phyloP scores from a whole-genome alignment of 2,113 vertebrate genomes.

The Passer montanus region DNA sequence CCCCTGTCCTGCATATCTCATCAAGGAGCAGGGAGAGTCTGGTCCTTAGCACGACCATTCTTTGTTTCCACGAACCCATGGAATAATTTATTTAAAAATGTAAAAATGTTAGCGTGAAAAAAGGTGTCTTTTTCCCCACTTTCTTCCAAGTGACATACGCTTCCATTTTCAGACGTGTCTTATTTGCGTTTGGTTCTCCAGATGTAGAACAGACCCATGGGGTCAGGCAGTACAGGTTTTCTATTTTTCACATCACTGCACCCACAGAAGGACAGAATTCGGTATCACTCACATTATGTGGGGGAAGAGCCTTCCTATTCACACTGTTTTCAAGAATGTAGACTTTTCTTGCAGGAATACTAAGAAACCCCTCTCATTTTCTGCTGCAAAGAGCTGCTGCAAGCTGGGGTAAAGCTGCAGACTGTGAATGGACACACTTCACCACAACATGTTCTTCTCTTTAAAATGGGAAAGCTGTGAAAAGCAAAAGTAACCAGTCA shows the following conservation, averaged over 20 bases:
- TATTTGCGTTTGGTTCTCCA: background rate
- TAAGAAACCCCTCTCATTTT: background rate
- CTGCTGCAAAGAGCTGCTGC: background rate
- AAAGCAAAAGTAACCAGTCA: background rate
- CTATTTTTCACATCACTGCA: conserved; percentile 61
- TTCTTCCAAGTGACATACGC: accelerated
- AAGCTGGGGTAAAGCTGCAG: background rate
- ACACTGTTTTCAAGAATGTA: background rate
- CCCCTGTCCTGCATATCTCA: background rate
- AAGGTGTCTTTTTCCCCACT: background rate
- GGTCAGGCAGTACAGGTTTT: conserved; percentile 48
- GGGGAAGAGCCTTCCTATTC: background rate
- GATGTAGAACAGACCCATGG: conserved; percentile 14
- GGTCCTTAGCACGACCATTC: accelerated
- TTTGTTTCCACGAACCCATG: background rate
- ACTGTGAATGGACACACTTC: background rate
- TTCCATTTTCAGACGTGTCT: background rate
- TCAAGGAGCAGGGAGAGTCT: background rate
- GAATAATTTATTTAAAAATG: background rate
- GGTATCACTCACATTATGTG: background rate
- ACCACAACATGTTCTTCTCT: background rate
- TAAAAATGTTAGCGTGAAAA: background rate
- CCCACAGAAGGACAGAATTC: background rate
- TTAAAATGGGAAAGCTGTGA: background rate
- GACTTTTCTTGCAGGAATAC: background rate